phyloP scores from a whole-genome alignment of 2,113 vertebrate species.

The Psittacara wagleri region DNA sequence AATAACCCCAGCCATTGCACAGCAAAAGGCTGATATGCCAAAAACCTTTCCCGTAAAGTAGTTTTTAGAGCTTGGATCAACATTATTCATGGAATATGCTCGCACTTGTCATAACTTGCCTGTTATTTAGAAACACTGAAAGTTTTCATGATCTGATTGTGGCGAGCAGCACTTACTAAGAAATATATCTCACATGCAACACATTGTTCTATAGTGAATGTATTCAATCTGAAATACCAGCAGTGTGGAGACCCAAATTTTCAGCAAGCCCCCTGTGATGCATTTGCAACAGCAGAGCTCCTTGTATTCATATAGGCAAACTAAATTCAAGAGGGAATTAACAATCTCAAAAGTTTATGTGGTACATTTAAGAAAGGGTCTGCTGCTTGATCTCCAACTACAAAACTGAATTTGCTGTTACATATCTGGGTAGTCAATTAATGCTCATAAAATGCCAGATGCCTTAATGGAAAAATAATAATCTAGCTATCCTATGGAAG shows the following conservation, averaged over 20 bases:
- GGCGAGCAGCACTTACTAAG: neutral
- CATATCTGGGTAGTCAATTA: neutral
- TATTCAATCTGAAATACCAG: neutral
- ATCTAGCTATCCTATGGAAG: neutral
- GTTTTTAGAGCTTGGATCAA: neutral
- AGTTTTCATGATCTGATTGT: neutral
- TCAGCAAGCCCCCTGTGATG: neutral
- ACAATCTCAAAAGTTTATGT: neutral
- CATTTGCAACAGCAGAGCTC: neutral
- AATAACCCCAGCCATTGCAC: neutral
- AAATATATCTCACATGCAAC: neutral
- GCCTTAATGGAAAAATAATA: neutral
- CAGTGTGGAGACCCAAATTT: neutral
- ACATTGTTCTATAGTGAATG: neutral
- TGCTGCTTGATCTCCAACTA: neutral
- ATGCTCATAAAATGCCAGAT: neutral
- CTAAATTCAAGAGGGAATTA: neutral
- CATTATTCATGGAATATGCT: neutral
- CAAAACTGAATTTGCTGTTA: neutral
- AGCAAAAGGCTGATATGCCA: neutral
- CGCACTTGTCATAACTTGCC: neutral
- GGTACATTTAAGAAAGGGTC: neutral
- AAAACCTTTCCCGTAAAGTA: neutral
- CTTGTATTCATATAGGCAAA: accelerated
- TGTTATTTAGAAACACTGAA: neutral